These are phyloP conservation scores for Botia almorhae DNA, from an alignment of 2,797 vertebrate species.

Conservation along the genomic window DNA sequence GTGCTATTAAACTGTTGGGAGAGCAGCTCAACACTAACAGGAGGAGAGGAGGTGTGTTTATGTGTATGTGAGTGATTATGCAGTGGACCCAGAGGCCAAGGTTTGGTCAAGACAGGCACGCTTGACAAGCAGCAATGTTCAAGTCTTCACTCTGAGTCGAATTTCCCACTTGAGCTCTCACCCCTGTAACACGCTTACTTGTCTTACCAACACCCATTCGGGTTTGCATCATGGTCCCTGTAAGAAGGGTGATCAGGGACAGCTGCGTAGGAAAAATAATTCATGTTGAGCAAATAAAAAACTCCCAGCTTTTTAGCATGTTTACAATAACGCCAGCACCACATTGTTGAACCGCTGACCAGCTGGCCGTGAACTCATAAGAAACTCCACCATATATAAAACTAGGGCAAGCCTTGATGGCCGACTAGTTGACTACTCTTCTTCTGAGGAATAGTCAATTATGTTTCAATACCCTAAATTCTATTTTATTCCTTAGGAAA, in stretches of 20 bases:
- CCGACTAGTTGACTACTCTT: no score
- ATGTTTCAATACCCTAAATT: no score
- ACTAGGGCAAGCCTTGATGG: not conserved
- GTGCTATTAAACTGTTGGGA: conserved; percentile 48
- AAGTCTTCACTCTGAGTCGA: conserved; percentile 64
- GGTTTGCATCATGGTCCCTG: conserved; percentile 74
- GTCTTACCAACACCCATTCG: conserved; percentile 58
- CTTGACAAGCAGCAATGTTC: conserved; percentile 57
- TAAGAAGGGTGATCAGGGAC: conserved; percentile 23
- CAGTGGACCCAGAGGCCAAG: conserved; percentile 47
- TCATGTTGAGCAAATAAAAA: conserved; percentile 74
- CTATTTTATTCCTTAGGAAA: no score
- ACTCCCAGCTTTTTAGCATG: conserved; percentile 62
- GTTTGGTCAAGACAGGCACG: conserved; percentile 54
- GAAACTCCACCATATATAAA: conserved; percentile 34
- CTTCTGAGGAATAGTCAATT: not conserved
- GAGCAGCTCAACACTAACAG: conserved; percentile 27
- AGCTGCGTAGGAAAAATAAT: conserved; percentile 66
- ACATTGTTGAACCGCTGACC: conserved; percentile 31
- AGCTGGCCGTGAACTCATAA: not conserved
- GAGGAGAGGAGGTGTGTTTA: conserved; percentile 38
- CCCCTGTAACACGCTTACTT: conserved; percentile 63
- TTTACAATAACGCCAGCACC: conserved; percentile 7
- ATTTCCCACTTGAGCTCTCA: conserved; percentile 39
- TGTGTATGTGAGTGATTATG: conserved; percentile 44